phyloP scores from a whole-genome alignment of 2,797 vertebrate species.

The Huso huso region DNA sequence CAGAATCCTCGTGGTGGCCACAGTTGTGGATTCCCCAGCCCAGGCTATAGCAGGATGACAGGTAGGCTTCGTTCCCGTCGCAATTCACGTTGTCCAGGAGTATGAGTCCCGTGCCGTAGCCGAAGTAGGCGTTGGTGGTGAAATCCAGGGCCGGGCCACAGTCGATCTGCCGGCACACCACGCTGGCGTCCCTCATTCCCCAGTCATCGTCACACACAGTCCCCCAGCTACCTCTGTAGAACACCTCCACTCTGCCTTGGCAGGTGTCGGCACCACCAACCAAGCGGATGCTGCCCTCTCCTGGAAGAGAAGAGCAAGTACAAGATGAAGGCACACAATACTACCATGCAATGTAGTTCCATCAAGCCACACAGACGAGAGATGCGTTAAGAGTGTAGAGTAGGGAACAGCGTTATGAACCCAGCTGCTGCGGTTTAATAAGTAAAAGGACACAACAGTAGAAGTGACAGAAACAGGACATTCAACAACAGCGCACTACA shows the following conservation, averaged over 20 bases:
- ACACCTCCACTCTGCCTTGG: constrained; percentile 85
- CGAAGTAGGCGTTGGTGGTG: constrained; percentile 80
- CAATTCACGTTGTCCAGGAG: constrained; percentile 90
- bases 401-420: too few species aligned
- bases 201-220: constrained; percentile 94
- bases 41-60: constrained; percentile 70
- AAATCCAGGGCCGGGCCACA: constrained; percentile 68
- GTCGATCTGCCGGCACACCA: constrained; percentile 80
- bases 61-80: constrained; percentile 58
- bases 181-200: constrained; percentile 65
- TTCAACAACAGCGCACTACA: neutral
- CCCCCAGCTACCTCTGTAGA: constrained; percentile 79
- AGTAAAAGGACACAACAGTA: neutral
- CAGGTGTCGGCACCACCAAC: constrained; percentile 65
- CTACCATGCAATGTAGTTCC: neutral
- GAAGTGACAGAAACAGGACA: constrained; percentile 13
- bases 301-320: constrained; percentile 39
- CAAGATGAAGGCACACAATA: neutral
- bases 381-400: too few species aligned
- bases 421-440: neutral
- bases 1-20: constrained; percentile 89
- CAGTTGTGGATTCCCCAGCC: constrained; percentile 95
- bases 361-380: too few species aligned
- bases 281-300: constrained; percentile 76
- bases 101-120: constrained; percentile 78